Evolutionary conservation across 1,140 invertebrate genomes (phyloP).

Genomic region (Globodera rostochiensis): DNA sequence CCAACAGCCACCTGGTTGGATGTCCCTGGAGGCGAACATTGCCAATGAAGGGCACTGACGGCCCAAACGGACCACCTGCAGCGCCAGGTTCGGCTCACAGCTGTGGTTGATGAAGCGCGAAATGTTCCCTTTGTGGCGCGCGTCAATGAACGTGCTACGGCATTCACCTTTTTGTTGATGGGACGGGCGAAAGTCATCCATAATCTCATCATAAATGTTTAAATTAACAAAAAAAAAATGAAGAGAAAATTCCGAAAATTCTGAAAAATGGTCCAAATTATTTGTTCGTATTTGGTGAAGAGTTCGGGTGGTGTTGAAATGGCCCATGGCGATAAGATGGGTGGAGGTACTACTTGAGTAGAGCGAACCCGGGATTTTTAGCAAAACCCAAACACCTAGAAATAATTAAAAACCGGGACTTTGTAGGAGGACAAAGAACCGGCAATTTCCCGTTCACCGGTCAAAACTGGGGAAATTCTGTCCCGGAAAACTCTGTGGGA

Average conservation of each 20-base stretch:
- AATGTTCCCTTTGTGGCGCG: constrained; percentile 67
- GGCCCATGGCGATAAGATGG: no score
- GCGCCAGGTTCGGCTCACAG: constrained; percentile 85
- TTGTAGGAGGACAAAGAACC: no score
- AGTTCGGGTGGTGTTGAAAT: no score
- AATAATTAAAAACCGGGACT: no score
- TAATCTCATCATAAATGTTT: constrained; percentile 22
- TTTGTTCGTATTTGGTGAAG: no score
- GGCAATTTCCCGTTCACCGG: neutral
- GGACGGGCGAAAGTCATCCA: no score
- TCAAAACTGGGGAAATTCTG: neutral
- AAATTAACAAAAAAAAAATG: no score
- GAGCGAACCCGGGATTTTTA: no score
- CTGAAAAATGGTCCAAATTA: no score
- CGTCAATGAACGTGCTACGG: constrained; percentile 29
- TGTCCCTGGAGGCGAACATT: constrained; percentile 44
- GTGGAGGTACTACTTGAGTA: no score
- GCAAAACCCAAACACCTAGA: no score
- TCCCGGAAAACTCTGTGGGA: neutral
- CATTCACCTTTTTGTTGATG: constrained; percentile 6
- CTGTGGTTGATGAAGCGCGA: constrained; percentile 99
- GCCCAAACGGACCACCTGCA: constrained; percentile 41
- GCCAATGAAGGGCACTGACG: constrained; percentile 30
- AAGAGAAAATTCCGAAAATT: no score
- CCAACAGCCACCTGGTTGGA: constrained; percentile 29